Base-by-base conservation (phyloP, 2,888 invertebrate genomes). In the Abscondita cerata region DNA sequence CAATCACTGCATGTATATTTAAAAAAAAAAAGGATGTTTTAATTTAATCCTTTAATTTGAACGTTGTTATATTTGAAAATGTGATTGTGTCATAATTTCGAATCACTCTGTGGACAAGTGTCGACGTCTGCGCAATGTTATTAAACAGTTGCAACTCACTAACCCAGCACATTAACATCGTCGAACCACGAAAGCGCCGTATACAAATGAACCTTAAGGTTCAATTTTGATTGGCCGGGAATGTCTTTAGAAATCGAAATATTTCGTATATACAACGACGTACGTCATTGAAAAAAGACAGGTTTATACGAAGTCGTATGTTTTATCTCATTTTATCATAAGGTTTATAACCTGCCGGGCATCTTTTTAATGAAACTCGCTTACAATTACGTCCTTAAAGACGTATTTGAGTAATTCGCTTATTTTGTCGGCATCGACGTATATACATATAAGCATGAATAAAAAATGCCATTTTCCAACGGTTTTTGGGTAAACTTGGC, bases 161-260 rank as follows among this genome's bases (percentile, higher is more conserved):
- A 64, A 59, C 18, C 8, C 15, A 13, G 41, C 41, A 64, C 69
- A 70, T 66, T 70, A 70, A 70, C 71, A 68, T 72, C 67, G 62
- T 59, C 47, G 60, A 44, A 18, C 9, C 52, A 53, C 38, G 63
- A 64, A 47, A 44, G 53, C 33, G 33, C 47, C 52, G 15, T 33
- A 47, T 53, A 59, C 25, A 31, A 38, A 48, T 57, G 62, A 47
- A 52, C 36, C 18, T 55, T 69, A 70, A 62, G 57, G 68, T 46
- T 47, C 48, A 68, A 52, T 64, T 64, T 71, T 41, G 68, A 18
- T 47, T 47, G 62, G 25, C 40, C 33, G 44, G 66, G 46, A 66
- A 68, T 73, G 68, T 69, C 68, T 70, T 70, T 72, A 70, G 67
- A 69, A 70, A 69, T 72, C 66, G 64, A 68, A 70, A 70, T 69